Percentiles rank a stretch among this genome's conserved stretches.
These are phyloP conservation scores for Auanema freiburgensis DNA, from an alignment of 2,888 invertebrate species.

Conservation along the genomic window DNA sequence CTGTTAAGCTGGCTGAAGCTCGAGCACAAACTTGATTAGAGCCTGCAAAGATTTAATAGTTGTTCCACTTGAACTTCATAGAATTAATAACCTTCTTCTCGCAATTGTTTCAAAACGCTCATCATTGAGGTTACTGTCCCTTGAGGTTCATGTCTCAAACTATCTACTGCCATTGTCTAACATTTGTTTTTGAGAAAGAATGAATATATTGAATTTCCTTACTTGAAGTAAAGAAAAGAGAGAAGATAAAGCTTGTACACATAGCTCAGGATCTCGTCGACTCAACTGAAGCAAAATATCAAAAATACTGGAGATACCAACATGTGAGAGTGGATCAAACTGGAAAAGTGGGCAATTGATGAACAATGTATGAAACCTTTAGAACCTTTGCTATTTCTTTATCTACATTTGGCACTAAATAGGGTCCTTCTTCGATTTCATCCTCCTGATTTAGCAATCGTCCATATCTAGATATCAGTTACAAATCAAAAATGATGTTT, in stretches of 20 bases:
- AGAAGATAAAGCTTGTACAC: slow-evolving; percentile 81
- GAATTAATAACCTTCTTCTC: slow-evolving; percentile 38
- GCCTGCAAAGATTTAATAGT: slow-evolving; percentile 18
- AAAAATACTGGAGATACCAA: slow-evolving; percentile 77
- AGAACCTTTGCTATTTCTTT: slow-evolving; percentile 14
- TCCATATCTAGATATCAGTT: slow-evolving; percentile 18
- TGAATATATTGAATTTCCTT: slow-evolving; percentile 1
- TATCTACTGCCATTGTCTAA: slow-evolving; percentile 85
- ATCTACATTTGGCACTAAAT: neutral
- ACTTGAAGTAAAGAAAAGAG: slow-evolving; percentile 69
- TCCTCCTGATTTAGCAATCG: slow-evolving; percentile 13
- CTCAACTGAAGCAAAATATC: slow-evolving; percentile 86
- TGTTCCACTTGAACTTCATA: neutral
- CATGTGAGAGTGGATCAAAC: slow-evolving; percentile 64
- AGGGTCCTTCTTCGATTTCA: slow-evolving; percentile 9
- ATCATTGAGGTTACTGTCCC: slow-evolving; percentile 80
- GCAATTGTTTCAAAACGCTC: slow-evolving; percentile 73
- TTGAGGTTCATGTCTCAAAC: slow-evolving; percentile 79
- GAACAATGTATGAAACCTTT: slow-evolving; percentile 6
- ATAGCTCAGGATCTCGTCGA: slow-evolving; percentile 79
- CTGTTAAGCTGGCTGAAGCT: slow-evolving; percentile 87
- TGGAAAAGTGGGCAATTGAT: slow-evolving; percentile 21
- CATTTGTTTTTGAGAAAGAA: slow-evolving; percentile 66
- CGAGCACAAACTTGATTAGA: slow-evolving; percentile 75
- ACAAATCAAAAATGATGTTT: neutral